These are phyloP conservation scores for Seladonia tumulorum DNA, from an alignment of 2,888 invertebrate species.

Conservation along the genomic window DNA sequence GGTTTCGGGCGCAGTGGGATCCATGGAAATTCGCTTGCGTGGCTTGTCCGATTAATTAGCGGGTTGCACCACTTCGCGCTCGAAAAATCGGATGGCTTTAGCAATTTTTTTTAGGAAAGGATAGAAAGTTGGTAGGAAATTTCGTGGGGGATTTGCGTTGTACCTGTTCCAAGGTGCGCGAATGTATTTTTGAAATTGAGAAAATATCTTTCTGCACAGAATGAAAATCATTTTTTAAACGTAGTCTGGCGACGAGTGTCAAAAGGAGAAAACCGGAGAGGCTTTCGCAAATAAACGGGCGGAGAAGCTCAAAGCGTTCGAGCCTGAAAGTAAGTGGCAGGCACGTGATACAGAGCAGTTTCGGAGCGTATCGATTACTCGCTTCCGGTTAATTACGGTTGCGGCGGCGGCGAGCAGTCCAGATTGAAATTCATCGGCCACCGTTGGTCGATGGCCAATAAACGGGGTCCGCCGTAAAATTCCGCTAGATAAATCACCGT, in stretches of 20 bases:
- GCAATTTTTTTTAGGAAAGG: background rate
- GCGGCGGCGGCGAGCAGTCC: background rate
- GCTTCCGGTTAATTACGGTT: slow-evolving; percentile 29
- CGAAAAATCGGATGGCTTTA: background rate
- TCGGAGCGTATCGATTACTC: slow-evolving; percentile 24
- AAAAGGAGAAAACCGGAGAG: background rate
- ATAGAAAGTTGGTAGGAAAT: background rate
- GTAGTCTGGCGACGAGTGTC: background rate
- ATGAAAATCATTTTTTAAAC: no score
- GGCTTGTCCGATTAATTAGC: background rate
- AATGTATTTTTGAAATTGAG: background rate
- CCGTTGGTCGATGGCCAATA: background rate
- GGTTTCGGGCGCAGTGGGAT: background rate
- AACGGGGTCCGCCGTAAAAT: slow-evolving; percentile 35
- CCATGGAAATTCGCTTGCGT: background rate
- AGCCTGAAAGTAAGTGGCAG: background rate
- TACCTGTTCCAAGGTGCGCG: background rate
- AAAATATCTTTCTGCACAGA: no score
- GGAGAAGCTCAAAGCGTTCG: background rate
- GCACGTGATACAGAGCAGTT: background rate
- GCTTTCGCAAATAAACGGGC: background rate
- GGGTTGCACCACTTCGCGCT: background rate
- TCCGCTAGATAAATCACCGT: slow-evolving; percentile 47
- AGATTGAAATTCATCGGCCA: background rate
- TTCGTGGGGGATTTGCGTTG: background rate